Percentiles rank a stretch among this genome's conserved stretches.
phyloP scores from a whole-genome alignment of 1,140 invertebrate genomes.

The Parasteatoda tepidariorum region DNA sequence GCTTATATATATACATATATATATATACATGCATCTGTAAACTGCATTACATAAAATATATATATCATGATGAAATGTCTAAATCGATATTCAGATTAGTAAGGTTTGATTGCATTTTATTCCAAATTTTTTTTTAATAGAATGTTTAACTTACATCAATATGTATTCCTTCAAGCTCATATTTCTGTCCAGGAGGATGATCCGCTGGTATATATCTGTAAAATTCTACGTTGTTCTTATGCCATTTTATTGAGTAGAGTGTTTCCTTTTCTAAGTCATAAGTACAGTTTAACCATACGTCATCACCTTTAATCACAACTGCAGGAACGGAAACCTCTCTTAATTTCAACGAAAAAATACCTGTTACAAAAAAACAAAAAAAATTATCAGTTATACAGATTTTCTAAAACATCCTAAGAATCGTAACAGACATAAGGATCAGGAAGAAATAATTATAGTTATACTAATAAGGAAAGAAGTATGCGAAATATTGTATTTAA shows the following conservation, averaged over 20 bases:
- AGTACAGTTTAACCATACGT: slow-evolving; percentile 59
- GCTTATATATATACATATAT: no score
- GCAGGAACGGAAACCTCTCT: slow-evolving; percentile 48
- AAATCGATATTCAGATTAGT: no score
- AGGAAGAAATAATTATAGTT: no score
- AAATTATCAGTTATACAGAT: no score
- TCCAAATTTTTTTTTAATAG: background rate
- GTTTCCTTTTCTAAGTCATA: slow-evolving; percentile 56
- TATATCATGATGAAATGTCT: background rate
- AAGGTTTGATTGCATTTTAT: background rate
- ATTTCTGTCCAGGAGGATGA: slow-evolving; percentile 77
- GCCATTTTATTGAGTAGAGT: slow-evolving; percentile 62
- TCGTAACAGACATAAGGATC: no score
- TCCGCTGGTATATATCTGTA: slow-evolving; percentile 59
- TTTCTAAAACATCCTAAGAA: no score
- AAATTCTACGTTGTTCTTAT: slow-evolving; percentile 60
- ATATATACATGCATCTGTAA: no score
- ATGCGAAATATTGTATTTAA: no score
- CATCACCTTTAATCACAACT: slow-evolving; percentile 56
- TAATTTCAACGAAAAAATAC: slow-evolving; percentile 17
- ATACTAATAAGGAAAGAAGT: no score
- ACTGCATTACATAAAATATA: no score
- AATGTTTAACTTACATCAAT: slow-evolving; percentile 78
- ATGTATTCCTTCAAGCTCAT: slow-evolving; percentile 77
- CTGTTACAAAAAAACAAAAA: background rate